These are phyloP conservation scores for Cochlearius cochlearius DNA, from an alignment of 2,113 vertebrate species.

Conservation along the genomic window DNA sequence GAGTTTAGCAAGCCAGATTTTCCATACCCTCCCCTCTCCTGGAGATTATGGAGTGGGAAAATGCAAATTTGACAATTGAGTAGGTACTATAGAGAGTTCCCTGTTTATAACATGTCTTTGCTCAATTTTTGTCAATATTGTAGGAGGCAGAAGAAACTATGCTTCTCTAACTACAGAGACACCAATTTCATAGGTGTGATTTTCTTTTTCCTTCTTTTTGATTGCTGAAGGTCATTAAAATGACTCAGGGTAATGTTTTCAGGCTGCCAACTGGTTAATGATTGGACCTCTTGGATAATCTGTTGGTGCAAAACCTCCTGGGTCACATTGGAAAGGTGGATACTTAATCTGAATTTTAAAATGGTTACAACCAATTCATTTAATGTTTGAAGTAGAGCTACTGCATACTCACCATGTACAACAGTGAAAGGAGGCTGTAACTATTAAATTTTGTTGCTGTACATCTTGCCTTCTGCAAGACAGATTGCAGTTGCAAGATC, in stretches of 20 bases:
- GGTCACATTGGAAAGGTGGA: neutral
- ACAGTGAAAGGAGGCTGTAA: neutral
- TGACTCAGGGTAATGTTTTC: neutral
- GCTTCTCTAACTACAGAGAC: neutral
- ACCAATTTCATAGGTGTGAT: neutral
- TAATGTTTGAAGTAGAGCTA: neutral
- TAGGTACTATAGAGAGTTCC: neutral
- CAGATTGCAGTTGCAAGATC: neutral
- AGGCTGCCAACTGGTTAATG: neutral
- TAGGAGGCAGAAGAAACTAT: neutral
- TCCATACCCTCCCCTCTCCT: neutral
- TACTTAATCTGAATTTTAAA: neutral
- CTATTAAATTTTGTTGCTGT: neutral
- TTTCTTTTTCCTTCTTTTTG: neutral
- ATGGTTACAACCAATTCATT: neutral
- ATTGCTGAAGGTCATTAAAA: neutral
- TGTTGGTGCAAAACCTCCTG: neutral
- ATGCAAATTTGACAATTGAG: neutral
- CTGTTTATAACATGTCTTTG: neutral
- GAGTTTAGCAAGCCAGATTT: neutral
- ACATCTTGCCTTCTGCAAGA: neutral
- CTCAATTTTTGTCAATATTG: neutral
- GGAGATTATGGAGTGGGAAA: neutral
- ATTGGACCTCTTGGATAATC: neutral
- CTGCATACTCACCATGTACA: neutral